Evolutionary conservation across 2,797 vertebrate species (phyloP).

Genomic region (Pachyuromys duprasi): DNA sequence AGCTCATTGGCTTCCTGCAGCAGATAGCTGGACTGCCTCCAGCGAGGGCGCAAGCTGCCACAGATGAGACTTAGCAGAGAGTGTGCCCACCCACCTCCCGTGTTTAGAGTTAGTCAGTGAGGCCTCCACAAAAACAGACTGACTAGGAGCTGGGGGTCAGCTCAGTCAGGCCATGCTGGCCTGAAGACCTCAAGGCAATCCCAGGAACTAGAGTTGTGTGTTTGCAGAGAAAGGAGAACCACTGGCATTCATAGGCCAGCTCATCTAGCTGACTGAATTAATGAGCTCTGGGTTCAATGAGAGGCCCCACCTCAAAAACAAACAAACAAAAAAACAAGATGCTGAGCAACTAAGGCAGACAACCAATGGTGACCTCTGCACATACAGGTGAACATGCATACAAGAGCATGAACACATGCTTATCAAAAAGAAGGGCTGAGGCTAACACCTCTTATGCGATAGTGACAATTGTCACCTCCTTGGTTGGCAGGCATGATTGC

Average conservation of each 20-base stretch:
- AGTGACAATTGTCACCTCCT: too few species aligned
- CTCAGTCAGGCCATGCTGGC: too few species aligned
- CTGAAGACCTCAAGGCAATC: not conserved
- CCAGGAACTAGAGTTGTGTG: not conserved
- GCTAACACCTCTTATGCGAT: not conserved
- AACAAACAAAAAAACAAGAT: not conserved
- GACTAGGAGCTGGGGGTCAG: too few species aligned
- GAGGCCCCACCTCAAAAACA: not conserved
- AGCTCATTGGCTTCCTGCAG: not conserved
- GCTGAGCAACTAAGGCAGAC: not conserved
- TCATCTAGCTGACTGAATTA: not conserved
- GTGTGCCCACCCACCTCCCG: fast-evolving
- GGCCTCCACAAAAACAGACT: too few species aligned
- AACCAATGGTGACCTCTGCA: not conserved
- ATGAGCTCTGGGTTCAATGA: not conserved
- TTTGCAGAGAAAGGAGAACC: not conserved
- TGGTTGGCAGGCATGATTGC: not conserved
- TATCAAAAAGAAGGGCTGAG: not conserved
- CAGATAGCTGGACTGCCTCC: not conserved
- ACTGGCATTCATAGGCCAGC: not conserved
- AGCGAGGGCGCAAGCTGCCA: not conserved
- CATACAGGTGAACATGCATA: not conserved
- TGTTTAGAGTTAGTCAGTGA: not conserved
- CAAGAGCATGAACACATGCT: not conserved
- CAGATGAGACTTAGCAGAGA: not conserved